Base-by-base conservation (phyloP, 2,888 invertebrate genomes). In the Tinea trinotella region DNA sequence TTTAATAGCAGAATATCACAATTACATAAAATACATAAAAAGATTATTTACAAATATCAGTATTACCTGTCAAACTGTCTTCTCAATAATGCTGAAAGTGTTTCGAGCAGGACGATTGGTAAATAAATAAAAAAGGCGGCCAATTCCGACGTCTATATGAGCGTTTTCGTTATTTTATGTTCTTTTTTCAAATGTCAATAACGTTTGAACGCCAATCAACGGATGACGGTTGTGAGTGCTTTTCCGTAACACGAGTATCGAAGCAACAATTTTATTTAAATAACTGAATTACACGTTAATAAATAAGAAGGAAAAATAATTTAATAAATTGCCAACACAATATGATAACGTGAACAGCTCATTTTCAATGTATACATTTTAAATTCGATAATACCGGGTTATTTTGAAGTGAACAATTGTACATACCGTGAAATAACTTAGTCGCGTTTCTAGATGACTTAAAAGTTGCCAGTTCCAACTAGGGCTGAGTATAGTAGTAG, bases 111-210 rank as follows among this genome's bases (percentile, higher is more conserved):
- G 35, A 35, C 40, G 40, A 40, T 40, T 40, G 40, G 13, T 15
- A n/a, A 40, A 40, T 13, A 40, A 40, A 40, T 2, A n/a, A 12
- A 40, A 40, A 15, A 40, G 40, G 2, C 3, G 24, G 2, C 40
- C 5, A 40, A 40, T 40, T 40, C 40, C 13, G 13, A 3, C 40
- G 40, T 40, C 40, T 40, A 40, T 40, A 40, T 40, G 40, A 40
- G n/a, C 40, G 13, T 15, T 40, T 40, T 40, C 40, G 2, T n/a
- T 40, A 13, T 40, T 40, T 40, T 3, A n/a, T 15, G 13, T 40
- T 40, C 40, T 15, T 40, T 35, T 40, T 40, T 40, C 40, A 40
- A 40, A 40, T 40, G 40, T 40, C 40, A 40, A 40, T 40, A 40
- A 7, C 40, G 40, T 40, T 40, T 40, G 40, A 40, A 40, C 40